Evolutionary conservation across 1,140 invertebrate species (phyloP).

Genomic region (Pomphorhynchus laevis): DNA sequence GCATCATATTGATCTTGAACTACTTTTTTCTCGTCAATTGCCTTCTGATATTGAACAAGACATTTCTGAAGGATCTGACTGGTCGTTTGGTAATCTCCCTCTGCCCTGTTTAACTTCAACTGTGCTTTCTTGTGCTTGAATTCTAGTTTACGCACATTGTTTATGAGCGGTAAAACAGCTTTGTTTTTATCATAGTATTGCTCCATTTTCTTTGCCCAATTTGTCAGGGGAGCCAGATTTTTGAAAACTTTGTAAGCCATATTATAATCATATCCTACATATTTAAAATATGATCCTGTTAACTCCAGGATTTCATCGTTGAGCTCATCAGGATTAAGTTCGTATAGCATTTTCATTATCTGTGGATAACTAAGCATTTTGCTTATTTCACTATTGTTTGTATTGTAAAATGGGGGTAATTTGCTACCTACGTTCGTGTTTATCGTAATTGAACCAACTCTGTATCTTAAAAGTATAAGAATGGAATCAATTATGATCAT

Average conservation of each 20-base stretch:
- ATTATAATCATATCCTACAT: constrained; percentile 67
- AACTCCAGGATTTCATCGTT: constrained; percentile 85
- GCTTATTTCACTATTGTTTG: no score
- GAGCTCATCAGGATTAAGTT: constrained; percentile 34
- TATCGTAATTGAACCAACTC: constrained; percentile 36
- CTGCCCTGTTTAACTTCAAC: constrained; percentile 26
- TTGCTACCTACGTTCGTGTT: no score
- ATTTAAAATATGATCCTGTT: constrained; percentile 45
- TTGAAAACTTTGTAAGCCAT: constrained; percentile 68
- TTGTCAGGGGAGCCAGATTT: constrained; percentile 60
- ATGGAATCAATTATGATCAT: constrained; percentile 94
- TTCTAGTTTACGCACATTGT: constrained; percentile 46
- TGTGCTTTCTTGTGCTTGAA: constrained; percentile 54
- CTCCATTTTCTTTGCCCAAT: constrained; percentile 82
- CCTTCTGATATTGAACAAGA: constrained; percentile 58
- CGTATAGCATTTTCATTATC: constrained; percentile 11
- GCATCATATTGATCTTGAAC: constrained; percentile 43
- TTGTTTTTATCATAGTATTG: constrained; percentile 82
- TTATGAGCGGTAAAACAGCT: constrained; percentile 69
- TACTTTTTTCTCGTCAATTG: constrained; percentile 57
- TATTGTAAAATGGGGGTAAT: no score
- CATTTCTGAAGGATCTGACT: no score
- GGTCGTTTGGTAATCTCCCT: no score
- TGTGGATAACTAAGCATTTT: constrained; percentile 75
- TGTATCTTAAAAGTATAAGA: constrained; percentile 52